phyloP scores from a whole-genome alignment of 2,888 invertebrate genomes.

The Aproaerema taeniolella region DNA sequence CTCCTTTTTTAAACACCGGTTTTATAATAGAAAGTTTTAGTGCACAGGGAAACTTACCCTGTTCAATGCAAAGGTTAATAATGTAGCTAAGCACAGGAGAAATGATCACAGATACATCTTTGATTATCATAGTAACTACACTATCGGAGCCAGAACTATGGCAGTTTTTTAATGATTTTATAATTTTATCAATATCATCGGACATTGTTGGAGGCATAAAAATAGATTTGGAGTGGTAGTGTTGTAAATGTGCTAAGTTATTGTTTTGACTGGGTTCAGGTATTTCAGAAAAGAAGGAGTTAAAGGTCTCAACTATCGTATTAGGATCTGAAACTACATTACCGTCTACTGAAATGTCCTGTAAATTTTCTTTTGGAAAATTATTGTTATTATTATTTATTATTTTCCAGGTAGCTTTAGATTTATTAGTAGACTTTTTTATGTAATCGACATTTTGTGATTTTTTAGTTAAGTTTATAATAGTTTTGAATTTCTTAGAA shows the following conservation, averaged over 20 bases:
- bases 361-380: background rate
- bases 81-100: background rate
- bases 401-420: slow-evolving; percentile 4
- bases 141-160: background rate
- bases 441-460: background rate
- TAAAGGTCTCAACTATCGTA: background rate
- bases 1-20: slow-evolving; percentile 6
- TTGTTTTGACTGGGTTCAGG: background rate
- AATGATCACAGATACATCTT: background rate
- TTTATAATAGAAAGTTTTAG: background rate
- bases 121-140: background rate
- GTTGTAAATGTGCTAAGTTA: too few species aligned
- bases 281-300: background rate
- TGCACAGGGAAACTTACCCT: background rate
- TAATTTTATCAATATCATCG: too few species aligned
- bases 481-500: background rate
- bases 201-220: too few species aligned
- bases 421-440: background rate
- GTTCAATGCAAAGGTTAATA: background rate
- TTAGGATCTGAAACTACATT: background rate
- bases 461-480: background rate
- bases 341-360: background rate
- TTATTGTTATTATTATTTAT: background rate
- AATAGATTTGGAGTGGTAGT: too few species aligned
- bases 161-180: slow-evolving; percentile 1